Base-by-base conservation (phyloP, 2,888 invertebrate genomes). In the Zeuzera pyrina region DNA sequence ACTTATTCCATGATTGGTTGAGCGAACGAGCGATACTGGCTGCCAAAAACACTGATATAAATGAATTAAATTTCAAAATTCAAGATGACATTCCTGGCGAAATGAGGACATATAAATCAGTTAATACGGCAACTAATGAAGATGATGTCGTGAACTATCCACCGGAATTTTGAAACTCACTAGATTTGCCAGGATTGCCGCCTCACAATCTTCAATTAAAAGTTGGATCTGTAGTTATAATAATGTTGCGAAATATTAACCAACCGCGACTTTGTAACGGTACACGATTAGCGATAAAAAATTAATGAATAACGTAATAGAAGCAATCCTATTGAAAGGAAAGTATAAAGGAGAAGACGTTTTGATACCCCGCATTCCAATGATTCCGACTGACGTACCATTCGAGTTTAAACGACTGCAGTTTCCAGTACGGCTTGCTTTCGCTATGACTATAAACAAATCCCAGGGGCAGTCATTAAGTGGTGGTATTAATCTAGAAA, bases 61-160 rank as follows among this genome's bases (percentile, higher is more conserved):
- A n/a, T n/a, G 11, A 48, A 43, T 12, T 52, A 24, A 52, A 55
- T 41, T 43, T 39, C 3, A 35, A 34, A 25, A 51, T 52, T 42
- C 50, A 46, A 44, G 22, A 45, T 6, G 0, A 39, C 19, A 41
- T 52, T 34, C 1, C 42, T 10, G 56, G 55, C 29, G 44, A 55
- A 35, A 38, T 37, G 41, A 39, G 14, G 35, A 40, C 14, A 33
- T 56, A 43, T 28, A 57, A 57, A 56, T 60, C 56, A 38, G 41
- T 57, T 41, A 46, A 50, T 36, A 29, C 43, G 2, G 45, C 29
- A 33, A 51, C 39, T 34, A 50, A 53, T 23, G 34, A 47, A 39
- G 46, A 54, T 50, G 56, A 55, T 30, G 47, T 42, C 2, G 47
- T 49, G 21, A 54, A 55, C 45, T 58, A 53, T 52, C 55, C 55